Percentiles rank a stretch among this genome's conserved stretches.
These are phyloP conservation scores for Caenorhabditis sp. DNA, from an alignment of 2,888 invertebrate species.

Conservation along the genomic window DNA sequence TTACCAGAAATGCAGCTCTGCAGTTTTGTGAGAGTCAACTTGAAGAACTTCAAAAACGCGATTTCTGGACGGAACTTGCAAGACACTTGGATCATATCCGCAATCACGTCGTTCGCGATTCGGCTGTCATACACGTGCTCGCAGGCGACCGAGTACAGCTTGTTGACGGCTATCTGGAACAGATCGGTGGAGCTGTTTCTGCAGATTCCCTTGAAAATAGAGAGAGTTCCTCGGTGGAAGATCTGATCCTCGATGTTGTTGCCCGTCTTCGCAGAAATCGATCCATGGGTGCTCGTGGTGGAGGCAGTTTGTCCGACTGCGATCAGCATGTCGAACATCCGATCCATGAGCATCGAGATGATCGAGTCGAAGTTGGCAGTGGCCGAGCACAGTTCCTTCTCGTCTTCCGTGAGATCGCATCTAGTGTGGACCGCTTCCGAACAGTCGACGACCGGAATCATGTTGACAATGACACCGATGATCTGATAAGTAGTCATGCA, in stretches of 20 bases:
- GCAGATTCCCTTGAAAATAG: conserved; percentile 64
- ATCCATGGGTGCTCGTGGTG: conserved; percentile 50
- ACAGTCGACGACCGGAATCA: conserved; percentile 90
- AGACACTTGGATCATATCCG: conserved; percentile 84
- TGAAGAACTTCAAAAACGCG: conserved; percentile 73
- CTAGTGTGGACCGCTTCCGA: conserved; percentile 86
- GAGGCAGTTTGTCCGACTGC: conserved; percentile 56
- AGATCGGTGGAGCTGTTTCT: conserved; percentile 58
- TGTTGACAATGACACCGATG: conserved; percentile 83
- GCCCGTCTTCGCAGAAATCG: conserved; percentile 51
- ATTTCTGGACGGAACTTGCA: conserved; percentile 77
- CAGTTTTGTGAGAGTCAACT: conserved; percentile 65
- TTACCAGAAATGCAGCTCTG: conserved; percentile 64
- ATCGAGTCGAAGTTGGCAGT: conserved; percentile 92
- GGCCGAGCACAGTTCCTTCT: conserved; percentile 85
- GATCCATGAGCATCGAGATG: conserved; percentile 88
- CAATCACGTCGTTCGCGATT: conserved; percentile 88
- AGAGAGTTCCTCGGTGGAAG: conserved; percentile 61
- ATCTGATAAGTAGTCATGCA: conserved; percentile 79
- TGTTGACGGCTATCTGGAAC: conserved; percentile 85
- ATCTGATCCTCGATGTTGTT: conserved; percentile 62
- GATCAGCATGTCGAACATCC: conserved; percentile 61
- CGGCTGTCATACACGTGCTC: conserved; percentile 88
- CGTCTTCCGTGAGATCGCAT: conserved; percentile 86
- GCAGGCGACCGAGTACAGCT: conserved; percentile 85